Evolutionary conservation across 2,113 vertebrate genomes (phyloP), one percentile per base, ranked within the genome.

Genomic region (Micronisus gabar): DNA sequence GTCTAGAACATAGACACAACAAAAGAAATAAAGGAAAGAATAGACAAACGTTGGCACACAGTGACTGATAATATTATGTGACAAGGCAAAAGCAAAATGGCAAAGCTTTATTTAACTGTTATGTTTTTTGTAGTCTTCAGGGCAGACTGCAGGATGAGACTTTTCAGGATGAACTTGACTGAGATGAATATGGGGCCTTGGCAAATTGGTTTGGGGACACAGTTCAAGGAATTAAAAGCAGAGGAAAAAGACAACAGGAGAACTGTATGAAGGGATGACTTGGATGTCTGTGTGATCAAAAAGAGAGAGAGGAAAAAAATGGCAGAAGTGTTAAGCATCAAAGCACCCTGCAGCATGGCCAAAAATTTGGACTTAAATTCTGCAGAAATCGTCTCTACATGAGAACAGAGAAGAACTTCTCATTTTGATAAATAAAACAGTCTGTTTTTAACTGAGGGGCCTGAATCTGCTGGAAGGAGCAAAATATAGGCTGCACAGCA

Each of bases 141-240:
- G 58, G 70, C 43, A 93, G 40, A 27, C 70, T 68, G 67, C 26
- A 40, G 61, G 56, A 82, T 75, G 48, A 90, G 66, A 55, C 40
- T 67, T 92, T 83, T 91, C 89, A 94, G 76, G 32, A 86, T 30
- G 17, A 95, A 94, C 91, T 87, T 87, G 56, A 74, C 52, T 90
- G 84, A 91, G 43, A 81, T 63, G 32, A 81, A 74, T 2, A 1
- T 36, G 13, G 4, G 22, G 48, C 29, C 18, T 78, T 55, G 38
- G 81, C 9, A 84, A 89, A 93, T 73, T 62, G 19, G 45, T 92
- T 86, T 91, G 86, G 32, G 55, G 68, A 78, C 38, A 87, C 7
- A 27, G 52, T 68, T 87, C 43, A 71, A 91, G 45, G 47, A 89
- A 90, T 78, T 71, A 79, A 86, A 88, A 84, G 10, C 34, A 75